Evolutionary conservation across 2,113 vertebrate species (phyloP), one percentile per base, ranked within the genome.

Genomic region (Pholis gunnellus): DNA sequence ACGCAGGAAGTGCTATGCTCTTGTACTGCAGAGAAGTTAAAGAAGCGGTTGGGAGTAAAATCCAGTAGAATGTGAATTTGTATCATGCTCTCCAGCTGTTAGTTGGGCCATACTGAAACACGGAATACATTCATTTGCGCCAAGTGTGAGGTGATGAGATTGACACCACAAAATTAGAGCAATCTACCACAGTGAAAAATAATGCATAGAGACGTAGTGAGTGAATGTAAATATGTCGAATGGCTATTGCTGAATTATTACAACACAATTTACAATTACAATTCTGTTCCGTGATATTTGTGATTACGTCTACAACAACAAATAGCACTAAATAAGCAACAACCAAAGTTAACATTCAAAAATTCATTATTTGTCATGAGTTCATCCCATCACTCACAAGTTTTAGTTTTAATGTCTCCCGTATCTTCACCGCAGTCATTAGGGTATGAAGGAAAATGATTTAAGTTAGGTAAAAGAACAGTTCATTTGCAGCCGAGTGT

Each of bases 1-100:
- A 15, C 68, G 11, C 27, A 52, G 25, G 18, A 59, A 48, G 48
- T 14, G 31, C 27, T 18, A 67, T n/a, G 27, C 25, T 54, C 22
- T 42, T 2, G 27, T 54, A 3, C 17, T 59, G 2, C n/a, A 60
- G 3, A 0, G 20, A 50, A 2, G 34, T 2, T 31, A 9, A 17
- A 40, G 9, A 31, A 7, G 57, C 29, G 6, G 31, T 9, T 31
- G 22, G 22, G 25, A 1, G 18, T 17, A 5, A 13, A 67, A 31
- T 18, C 0, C 0, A 13, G 29, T 18, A 52, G 22, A 9, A 40
- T 5, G 18, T 64, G 3, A 27, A 25, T 52, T 9, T 22, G n/a
- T 66, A 11, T 27, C 20, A 27, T 42, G 2, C 15, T 11, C 7
- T 48, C 29, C 57, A 74, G 42, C 4, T 11, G 14, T 25, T 64